Conservation (phyloP, 2,888 invertebrate species). For the Synanthedon vespiformis region DNA sequence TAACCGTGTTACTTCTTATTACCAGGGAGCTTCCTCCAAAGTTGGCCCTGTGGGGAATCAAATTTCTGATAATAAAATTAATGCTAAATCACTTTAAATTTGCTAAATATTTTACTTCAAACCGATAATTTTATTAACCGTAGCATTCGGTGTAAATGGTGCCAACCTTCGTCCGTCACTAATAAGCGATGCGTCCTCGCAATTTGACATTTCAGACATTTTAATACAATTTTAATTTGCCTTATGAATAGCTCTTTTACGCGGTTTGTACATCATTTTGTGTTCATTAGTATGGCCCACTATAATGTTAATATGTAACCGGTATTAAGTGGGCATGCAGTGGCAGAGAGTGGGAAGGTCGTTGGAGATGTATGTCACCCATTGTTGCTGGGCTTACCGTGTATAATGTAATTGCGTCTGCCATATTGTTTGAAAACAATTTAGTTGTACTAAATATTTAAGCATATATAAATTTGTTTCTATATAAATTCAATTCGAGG, state of each 20-base stretch:
- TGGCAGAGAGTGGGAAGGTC: slow-evolving; percentile 39
- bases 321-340: slow-evolving; percentile 44
- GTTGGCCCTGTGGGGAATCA: too few relatives aligned
- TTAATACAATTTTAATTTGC: slow-evolving; percentile 62
- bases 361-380: slow-evolving; percentile 3
- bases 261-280: slow-evolving; percentile 61
- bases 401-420: not conserved
- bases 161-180: slow-evolving; percentile 24
- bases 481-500: too few relatives aligned
- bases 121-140: not conserved
- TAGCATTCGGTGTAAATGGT: slow-evolving; percentile 22
- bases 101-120: too few relatives aligned
- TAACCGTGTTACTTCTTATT: too few relatives aligned
- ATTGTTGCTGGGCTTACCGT: slow-evolving; percentile 5
- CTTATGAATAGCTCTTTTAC: slow-evolving; percentile 63
- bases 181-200: slow-evolving; percentile 50
- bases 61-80: too few relatives aligned
- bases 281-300: slow-evolving; percentile 38
- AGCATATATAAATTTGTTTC: too few relatives aligned
- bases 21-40: too few relatives aligned
- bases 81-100: too few relatives aligned
- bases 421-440: not conserved
- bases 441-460: not conserved
- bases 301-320: slow-evolving; percentile 47
- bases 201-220: slow-evolving; percentile 65